A percentile compares a stretch with the other conserved stretches of the same genome.
These are phyloP conservation scores for Beroe ovata DNA, from an alignment of 37 sponge, comb jelly and placozoan species.

Conservation along the genomic window DNA sequence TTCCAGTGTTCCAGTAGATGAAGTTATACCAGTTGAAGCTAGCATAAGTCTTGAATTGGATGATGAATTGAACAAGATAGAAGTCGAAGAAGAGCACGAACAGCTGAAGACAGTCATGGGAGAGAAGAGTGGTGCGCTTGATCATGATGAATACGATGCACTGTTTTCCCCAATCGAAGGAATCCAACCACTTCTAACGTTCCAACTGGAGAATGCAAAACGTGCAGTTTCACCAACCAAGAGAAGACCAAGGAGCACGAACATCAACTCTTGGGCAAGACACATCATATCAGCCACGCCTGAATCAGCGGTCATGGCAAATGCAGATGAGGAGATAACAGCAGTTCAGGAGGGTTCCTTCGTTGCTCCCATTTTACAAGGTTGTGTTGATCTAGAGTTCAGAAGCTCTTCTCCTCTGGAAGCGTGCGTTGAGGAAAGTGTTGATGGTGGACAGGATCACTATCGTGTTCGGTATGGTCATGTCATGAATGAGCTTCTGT, in stretches of 20 bases:
- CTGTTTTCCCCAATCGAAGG: not conserved
- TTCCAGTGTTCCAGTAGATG: not conserved
- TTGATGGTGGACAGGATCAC: not conserved
- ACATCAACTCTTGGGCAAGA: conserved; percentile 30
- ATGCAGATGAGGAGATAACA: not conserved
- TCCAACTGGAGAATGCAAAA: not conserved
- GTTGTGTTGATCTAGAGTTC: not conserved
- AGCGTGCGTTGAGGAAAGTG: not conserved
- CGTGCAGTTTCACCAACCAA: not conserved
- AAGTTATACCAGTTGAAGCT: not conserved
- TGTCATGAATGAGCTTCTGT: conserved; percentile 13
- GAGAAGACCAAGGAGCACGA: not conserved
- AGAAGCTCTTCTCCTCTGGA: not conserved
- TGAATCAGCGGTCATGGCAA: not conserved
- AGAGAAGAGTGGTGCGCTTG: not conserved
- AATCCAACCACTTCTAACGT: not conserved
- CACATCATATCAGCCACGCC: not conserved
- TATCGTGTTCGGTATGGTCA: not conserved
- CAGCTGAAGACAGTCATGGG: not conserved
- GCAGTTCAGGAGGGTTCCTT: not conserved
- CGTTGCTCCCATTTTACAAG: not conserved
- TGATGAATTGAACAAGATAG: not conserved
- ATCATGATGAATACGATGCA: not conserved
- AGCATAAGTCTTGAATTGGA: no score
- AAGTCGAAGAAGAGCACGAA: no score